Base-by-base conservation (phyloP, 2,888 invertebrate genomes). In the Lasioglossum villosulum region DNA sequence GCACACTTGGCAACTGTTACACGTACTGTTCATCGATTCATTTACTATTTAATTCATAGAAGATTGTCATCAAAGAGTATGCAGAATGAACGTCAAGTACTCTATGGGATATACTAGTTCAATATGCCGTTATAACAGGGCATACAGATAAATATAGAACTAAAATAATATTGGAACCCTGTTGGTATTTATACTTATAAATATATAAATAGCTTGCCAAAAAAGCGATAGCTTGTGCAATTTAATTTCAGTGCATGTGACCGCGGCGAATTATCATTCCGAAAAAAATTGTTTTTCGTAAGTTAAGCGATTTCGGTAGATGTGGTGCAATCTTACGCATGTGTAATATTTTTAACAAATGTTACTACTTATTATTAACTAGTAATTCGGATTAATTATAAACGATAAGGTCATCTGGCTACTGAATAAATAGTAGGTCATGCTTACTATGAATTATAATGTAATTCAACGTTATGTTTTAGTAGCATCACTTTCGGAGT, bases 191-290 rank as follows among this genome's bases (percentile, higher is more conserved):
- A 71, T 83, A 82, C 39, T 80, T 83, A 78, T 34, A 63, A 73
- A 70, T 81, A 75, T 63, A 84, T 70, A 77, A 80, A 84, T 80
- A 88, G 82, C 88, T 88, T 73, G 73, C 77, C 48, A 71, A 77
- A 39, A 71, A 70, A 86, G 30, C 19, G 19, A 63, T 23, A 87
- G 84, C 68, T 88, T 84, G 3, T 30, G 74, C 78, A 78, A 27
- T 72, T 84, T 81, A 45, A 78, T 83, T 83, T 79, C n/a, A 27
- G 42, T 56, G 73, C 78, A 74, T 83, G 75, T 66, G 10, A 80
- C 56, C 70, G 80, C 59, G 52, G 70, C 78, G 27, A 72, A 66
- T 82, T 79, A 59, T 74, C 72, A 23, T 48, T 45, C 68, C 8
- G 27, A 71, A 70, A 63, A 16, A 52, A 34, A 12, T 75, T 63